phyloP scores from a whole-genome alignment of 2,113 vertebrate species.

The Monarcha castaneiventris region DNA sequence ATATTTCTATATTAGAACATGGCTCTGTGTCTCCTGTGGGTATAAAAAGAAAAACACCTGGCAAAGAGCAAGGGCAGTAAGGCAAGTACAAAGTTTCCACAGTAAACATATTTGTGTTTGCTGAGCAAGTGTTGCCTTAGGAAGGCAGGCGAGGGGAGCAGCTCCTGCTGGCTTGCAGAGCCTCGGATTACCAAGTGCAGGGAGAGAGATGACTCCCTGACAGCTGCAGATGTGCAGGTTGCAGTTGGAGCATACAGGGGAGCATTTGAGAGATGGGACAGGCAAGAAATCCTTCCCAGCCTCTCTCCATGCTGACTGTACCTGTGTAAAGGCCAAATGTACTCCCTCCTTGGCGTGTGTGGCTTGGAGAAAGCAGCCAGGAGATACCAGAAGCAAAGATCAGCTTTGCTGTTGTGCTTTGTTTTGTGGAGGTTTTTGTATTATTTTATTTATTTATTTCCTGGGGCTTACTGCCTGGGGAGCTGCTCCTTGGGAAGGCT shows the following conservation, averaged over 20 bases:
- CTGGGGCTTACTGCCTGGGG: neutral
- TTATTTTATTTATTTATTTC: neutral
- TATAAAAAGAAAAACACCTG: slow-evolving; percentile 65
- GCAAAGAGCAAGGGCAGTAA: slow-evolving; percentile 20
- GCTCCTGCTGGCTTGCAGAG: neutral
- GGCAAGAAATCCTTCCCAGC: neutral
- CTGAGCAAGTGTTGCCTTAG: slow-evolving; percentile 55
- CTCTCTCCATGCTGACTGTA: neutral
- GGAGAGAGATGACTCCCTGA: neutral
- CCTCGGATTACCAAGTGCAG: neutral
- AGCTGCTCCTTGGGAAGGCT: neutral
- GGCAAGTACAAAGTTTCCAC: slow-evolving; percentile 59
- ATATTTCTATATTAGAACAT: slow-evolving; percentile 56
- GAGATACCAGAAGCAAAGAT: neutral
- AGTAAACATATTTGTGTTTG: slow-evolving; percentile 66
- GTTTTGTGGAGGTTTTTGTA: no score
- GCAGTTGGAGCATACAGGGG: neutral
- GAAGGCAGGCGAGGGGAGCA: neutral
- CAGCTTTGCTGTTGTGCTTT: neutral
- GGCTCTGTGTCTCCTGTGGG: neutral
- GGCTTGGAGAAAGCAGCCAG: neutral
- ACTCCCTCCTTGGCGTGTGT: neutral
- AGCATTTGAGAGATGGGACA: neutral
- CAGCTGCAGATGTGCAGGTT: slow-evolving; percentile 11
- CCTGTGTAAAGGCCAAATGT: neutral